Evolutionary conservation across 2,797 vertebrate genomes (phyloP).

Genomic region (Paedocypris micromegethes): DNA sequence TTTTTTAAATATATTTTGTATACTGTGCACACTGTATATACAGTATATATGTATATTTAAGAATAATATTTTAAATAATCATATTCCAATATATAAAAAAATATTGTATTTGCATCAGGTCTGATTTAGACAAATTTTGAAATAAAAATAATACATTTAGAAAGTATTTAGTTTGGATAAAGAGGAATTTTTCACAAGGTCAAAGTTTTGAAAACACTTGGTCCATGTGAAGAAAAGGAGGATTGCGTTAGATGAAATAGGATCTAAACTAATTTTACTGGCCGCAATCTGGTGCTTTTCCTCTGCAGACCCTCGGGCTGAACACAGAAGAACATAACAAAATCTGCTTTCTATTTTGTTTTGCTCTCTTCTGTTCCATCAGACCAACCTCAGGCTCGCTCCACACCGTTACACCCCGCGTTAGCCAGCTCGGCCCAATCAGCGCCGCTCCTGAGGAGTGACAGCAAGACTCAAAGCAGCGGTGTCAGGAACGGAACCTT

Average conservation of each 20-base stretch:
- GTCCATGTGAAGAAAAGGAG: constrained; percentile 4
- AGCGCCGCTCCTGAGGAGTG: constrained; percentile 69
- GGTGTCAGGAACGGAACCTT: constrained; percentile 62
- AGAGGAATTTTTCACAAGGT: constrained; percentile 13
- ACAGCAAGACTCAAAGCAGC: constrained; percentile 63
- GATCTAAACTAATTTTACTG: constrained; percentile 23
- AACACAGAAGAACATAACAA: constrained; percentile 27
- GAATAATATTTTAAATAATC: no score
- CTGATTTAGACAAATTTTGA: no score
- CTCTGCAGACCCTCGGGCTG: constrained; percentile 25
- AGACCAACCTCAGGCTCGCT: constrained; percentile 83
- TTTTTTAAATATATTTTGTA: no score
- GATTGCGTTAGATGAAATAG: constrained; percentile 13
- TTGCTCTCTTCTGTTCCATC: constrained; percentile 25
- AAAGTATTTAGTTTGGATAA: neutral
- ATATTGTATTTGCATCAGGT: no score
- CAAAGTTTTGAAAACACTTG: constrained; percentile 14
- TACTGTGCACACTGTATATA: no score
- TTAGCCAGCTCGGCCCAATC: constrained; percentile 65
- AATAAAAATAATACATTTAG: no score
- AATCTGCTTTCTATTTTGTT: constrained; percentile 23
- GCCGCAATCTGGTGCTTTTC: constrained; percentile 29
- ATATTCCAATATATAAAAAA: no score
- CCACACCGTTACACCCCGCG: constrained; percentile 55
- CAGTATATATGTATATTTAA: no score